Base-by-base conservation (phyloP, 2,113 vertebrate genomes). In the Tiliqua scincoides region DNA sequence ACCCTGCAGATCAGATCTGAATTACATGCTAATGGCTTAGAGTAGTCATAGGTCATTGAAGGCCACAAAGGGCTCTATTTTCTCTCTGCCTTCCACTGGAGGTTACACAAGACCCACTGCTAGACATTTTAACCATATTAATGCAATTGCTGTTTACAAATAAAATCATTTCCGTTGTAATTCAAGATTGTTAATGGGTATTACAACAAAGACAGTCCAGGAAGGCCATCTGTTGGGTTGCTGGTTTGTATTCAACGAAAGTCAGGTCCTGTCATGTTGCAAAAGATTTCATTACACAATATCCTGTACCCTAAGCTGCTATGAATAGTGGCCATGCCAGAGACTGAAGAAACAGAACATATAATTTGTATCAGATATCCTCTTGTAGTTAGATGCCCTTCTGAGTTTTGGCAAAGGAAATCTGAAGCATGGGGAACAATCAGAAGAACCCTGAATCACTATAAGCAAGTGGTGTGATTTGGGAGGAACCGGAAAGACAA, bases 341-440 rank as follows among this genome's bases (percentile, higher is more conserved):
- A 74, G 88, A 82, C 0, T 62, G 83, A 86, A 84, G 81, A 54
- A 80, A 3, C 23, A 71, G 68, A 78, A 54, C 85, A 82, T 72
- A 62, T 85, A 12, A 79, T 83, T 91, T 79, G 84, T 62, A 74
- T 89, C 23, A 83, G 76, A 88, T 87, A 82, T 0, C 0, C 81
- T 88, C 62, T 77, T 83, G 37, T 32, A 92, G 85, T 65, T 89
- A 75, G 68, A 48, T 73, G 80, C 54, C 35, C 88, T 76, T 70
- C 54, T 83, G 89, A 88, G 88, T 84, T 91, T 3, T 62, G 86
- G 1, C 67, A 15, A 14, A 75, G 27, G 40, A 18, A 86, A 83
- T 35, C 32, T 73, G 78, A 91, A 89, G 35, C 1, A 43, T 15
- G 12, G 17, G 43, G 35, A 90, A 90, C n/a, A 35, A 86, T 87